Evolutionary conservation across 2,797 vertebrate species (phyloP).

Genomic region (Spinus olivaceus): DNA sequence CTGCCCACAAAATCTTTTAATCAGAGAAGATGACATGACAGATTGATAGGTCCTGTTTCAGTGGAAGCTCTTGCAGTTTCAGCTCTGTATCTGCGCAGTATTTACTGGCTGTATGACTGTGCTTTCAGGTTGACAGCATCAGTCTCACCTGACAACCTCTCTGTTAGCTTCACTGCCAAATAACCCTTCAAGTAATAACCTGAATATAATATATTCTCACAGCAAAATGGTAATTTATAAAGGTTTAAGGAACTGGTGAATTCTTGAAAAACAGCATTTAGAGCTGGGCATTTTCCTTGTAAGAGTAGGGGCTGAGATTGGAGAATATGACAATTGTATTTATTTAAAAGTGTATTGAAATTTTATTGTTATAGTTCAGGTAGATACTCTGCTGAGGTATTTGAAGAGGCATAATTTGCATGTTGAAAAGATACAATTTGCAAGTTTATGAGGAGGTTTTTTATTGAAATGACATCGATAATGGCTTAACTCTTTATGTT

Average conservation of each 20-base stretch:
- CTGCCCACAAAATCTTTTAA: neutral
- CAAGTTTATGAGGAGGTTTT: slow-evolving; percentile 17
- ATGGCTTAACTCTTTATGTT: slow-evolving; percentile 19
- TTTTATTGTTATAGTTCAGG: slow-evolving; percentile 40
- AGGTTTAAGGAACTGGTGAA: neutral
- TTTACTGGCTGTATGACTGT: neutral
- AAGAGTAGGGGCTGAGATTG: neutral
- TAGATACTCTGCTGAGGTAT: neutral
- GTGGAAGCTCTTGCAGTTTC: neutral
- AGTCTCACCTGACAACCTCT: neutral
- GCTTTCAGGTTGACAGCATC: slow-evolving; percentile 8
- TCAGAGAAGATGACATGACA: neutral
- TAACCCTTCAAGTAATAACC: neutral
- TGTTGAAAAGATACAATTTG: slow-evolving; percentile 31
- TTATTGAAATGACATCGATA: slow-evolving; percentile 11
- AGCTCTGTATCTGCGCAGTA: neutral
- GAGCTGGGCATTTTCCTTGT: neutral
- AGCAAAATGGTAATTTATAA: neutral
- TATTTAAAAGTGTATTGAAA: neutral
- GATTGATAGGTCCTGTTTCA: neutral
- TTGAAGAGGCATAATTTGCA: slow-evolving; percentile 31
- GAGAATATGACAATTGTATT: neutral
- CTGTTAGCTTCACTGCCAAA: neutral
- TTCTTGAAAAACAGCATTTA: neutral
- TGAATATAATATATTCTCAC: neutral